Base-by-base conservation (phyloP, 2,888 invertebrate genomes). In the Rhagonycha fulva region DNA sequence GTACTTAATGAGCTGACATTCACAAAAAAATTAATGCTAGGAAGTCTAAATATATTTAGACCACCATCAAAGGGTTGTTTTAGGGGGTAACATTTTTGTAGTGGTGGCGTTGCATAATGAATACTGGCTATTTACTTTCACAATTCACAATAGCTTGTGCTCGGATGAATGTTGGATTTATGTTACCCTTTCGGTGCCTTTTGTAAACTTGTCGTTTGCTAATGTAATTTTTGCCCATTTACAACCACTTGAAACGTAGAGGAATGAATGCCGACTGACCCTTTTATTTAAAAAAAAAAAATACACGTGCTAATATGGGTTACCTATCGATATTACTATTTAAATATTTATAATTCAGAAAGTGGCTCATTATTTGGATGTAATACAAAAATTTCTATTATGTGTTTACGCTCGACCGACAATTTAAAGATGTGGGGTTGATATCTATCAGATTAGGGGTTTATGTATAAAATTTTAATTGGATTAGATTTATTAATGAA, bases 81-180 rank as follows among this genome's bases (percentile, higher is more conserved):
- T 26, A 28, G 68, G 68, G 71, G 14, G 60, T 61, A 14, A 24
- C 61, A 47, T 60, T 61, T 68, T 72, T 72, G 26, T 72, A 72
- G 66, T 68, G 75, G 68, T 62, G 71, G 47, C 68, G 23, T 75
- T 71, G 71, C 67, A 75, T 75, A 75, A 75, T 71, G 26, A 68
- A 72, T 76, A 72, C 32, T 26, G 70, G 72, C 76, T 72, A 76
- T 76, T 76, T 76, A 70, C 76, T 68, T 63, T 62, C 30, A 76
- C 76, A 76, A 72, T 63, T 62, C 30, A 76, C 76, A 76, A 72
- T 72, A 60, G 70, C 63, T 62, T 68, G 47, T 47, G 47, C 47
- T 47, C 47, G n/a, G n/a, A 47, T 47, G 62, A 68, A 71, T 71
- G 63, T 67, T 71, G 68, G 63, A 76, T 76, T 72, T 76, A 69